Evolutionary conservation across 2,888 invertebrate species (phyloP), one percentile per base, ranked within the genome.

Genomic region (Scelioninae gen. 1): DNA sequence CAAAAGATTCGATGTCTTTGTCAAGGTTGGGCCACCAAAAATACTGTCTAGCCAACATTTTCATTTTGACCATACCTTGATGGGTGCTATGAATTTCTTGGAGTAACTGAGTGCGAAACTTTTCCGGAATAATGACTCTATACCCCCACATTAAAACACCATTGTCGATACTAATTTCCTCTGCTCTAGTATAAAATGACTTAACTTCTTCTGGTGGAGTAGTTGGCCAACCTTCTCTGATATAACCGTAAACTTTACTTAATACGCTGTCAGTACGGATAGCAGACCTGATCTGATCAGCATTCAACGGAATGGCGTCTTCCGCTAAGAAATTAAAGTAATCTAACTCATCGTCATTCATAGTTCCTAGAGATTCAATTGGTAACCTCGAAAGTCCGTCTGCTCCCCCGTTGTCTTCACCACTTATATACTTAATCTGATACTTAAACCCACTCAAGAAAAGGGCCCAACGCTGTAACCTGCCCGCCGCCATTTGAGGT

Each of bases 11-110:
- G n/a, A 85, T 85, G 0, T 85, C 69, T 8, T 56, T 83, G 66
- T 89, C 87, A 5, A 88, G 80, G 31, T 84, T 77, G 32, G 83
- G 85, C 88, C 88, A 89, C 79, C 85, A 87, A n/a, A 87, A 84
- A 62, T 87, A 87, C 4, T 84, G 83, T 29, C 88, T 69, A 11
- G 89, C 87, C 8, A 88, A 43, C 7, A 79, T 53, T 62, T 89
- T 88, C 85, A 88, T 89, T 40, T 86, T 87, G 3, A 85, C 84
- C 10, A 88, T 85, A 0, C 88, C 88, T 23, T 85, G 51, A 71
- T 87, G 86, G 2, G 86, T 87, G 0, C 65, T 56, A 63, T 88
- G 86, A n/a, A 88, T 81, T 72, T 88, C 87, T 13, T 85, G 13
- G 5, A 88, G 56, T 1, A 88, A 58, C 16, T 69, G 45, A 8